phyloP scores from a whole-genome alignment of 2,797 vertebrate species.

The Alca torda region DNA sequence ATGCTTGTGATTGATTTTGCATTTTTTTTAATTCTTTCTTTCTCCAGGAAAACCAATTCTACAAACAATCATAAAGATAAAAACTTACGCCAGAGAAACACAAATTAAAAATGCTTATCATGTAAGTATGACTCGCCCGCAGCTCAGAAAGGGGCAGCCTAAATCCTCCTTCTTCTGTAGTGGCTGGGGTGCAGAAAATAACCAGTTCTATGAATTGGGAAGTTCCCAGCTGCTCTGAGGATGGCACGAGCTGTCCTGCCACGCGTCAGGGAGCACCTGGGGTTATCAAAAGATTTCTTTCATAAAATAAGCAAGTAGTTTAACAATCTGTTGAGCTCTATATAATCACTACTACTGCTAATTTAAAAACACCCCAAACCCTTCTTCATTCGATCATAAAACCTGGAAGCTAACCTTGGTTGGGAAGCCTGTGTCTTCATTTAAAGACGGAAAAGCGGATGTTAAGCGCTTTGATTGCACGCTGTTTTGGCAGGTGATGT shows the following conservation, averaged over 20 bases:
- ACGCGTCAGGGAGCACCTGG: neutral
- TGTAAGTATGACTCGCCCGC: constrained; percentile 68
- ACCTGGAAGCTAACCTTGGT: neutral
- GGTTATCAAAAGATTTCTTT: neutral
- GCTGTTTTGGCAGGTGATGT: neutral
- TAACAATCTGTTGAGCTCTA: neutral
- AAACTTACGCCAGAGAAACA: constrained; percentile 98
- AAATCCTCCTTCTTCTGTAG: neutral
- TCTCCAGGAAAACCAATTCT: constrained; percentile 95
- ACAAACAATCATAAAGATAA: constrained; percentile 99
- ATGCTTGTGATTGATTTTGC: neutral
- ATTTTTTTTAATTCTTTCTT: neutral
- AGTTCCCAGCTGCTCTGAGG: neutral
- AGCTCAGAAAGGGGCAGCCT: neutral
- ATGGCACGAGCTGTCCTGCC: neutral
- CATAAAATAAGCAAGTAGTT: neutral
- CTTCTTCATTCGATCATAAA: neutral
- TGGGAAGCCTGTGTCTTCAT: neutral
- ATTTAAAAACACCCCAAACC: neutral
- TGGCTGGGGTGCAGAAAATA: neutral
- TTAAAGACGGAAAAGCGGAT: neutral
- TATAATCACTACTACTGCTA: neutral
- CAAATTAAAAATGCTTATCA: constrained; percentile 86
- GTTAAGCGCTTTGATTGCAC: neutral
- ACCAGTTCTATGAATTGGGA: neutral